phyloP scores from a whole-genome alignment of 2,797 vertebrate genomes.

The Crax fasciolata region DNA sequence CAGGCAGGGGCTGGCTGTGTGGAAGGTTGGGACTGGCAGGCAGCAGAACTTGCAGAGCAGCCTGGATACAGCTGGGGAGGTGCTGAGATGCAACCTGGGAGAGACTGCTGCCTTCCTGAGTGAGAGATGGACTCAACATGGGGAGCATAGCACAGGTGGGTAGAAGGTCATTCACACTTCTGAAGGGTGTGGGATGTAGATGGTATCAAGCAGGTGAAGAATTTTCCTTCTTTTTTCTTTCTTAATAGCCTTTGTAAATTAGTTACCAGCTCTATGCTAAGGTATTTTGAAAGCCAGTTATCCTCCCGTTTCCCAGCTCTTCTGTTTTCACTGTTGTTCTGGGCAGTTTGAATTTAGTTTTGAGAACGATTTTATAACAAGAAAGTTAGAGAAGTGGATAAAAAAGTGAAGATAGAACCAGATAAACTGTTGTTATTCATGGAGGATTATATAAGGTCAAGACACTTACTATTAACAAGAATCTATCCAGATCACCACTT shows the following conservation, averaged over 20 bases:
- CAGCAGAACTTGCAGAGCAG: not conserved
- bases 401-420: not conserved
- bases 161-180: not conserved
- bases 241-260: not conserved
- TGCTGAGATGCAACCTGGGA: not conserved
- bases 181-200: not conserved
- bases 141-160: fast-evolving
- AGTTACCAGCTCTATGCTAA: not conserved
- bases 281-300: not conserved
- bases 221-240: not conserved
- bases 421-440: not conserved
- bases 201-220: not conserved
- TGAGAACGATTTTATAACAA: not conserved
- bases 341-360: not conserved
- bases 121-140: not conserved
- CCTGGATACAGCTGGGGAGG: not conserved
- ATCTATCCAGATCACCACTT: not conserved
- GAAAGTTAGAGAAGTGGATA: not conserved
- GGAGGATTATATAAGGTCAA: not conserved
- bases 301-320: not conserved
- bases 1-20: not conserved
- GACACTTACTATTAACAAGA: not conserved
- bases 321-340: not conserved
- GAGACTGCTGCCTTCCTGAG: not conserved
- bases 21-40: fast-evolving